Evolutionary conservation across 2,888 invertebrate species (phyloP).

Genomic region (Drosophila setosimentum): DNA sequence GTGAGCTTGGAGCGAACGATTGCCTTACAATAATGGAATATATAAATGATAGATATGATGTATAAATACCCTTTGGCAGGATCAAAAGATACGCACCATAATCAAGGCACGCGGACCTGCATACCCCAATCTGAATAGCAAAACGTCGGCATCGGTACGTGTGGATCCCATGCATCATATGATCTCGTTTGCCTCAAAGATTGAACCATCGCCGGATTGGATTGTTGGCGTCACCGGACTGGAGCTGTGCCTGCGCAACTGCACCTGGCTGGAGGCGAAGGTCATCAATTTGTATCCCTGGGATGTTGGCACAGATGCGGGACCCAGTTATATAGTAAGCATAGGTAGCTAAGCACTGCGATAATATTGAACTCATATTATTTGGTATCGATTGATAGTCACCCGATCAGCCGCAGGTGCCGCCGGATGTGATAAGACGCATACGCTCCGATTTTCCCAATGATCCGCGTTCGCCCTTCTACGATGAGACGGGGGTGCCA

Average conservation of each 20-base stretch:
- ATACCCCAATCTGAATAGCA: slow-evolving; percentile 93
- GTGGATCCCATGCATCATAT: slow-evolving; percentile 96
- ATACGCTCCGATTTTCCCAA: slow-evolving; percentile 94
- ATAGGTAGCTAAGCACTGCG: not conserved
- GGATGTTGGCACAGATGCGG: slow-evolving; percentile 98
- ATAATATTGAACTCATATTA: not conserved
- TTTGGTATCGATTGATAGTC: slow-evolving; percentile 86
- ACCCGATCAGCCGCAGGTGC: slow-evolving; percentile 92
- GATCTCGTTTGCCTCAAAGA: slow-evolving; percentile 96
- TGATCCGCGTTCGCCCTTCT: slow-evolving; percentile 96
- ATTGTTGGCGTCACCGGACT: slow-evolving; percentile 96
- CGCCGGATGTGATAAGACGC: slow-evolving; percentile 93
- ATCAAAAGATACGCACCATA: slow-evolving; percentile 94
- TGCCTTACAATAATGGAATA: not conserved
- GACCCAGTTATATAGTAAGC: slow-evolving; percentile 91
- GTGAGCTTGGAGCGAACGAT: slow-evolving; percentile 32
- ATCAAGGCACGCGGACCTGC: slow-evolving; percentile 97
- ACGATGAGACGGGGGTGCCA: slow-evolving; percentile 89
- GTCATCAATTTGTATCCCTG: slow-evolving; percentile 96
- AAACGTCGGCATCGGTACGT: slow-evolving; percentile 93
- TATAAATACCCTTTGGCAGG: slow-evolving; percentile 86
- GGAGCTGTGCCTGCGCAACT: slow-evolving; percentile 95
- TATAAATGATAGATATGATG: not conserved
- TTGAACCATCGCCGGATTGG: slow-evolving; percentile 99
- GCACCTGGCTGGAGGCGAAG: slow-evolving; percentile 94